Conservation (phyloP, 1,140 invertebrate species). For the Papilio machaon region DNA sequence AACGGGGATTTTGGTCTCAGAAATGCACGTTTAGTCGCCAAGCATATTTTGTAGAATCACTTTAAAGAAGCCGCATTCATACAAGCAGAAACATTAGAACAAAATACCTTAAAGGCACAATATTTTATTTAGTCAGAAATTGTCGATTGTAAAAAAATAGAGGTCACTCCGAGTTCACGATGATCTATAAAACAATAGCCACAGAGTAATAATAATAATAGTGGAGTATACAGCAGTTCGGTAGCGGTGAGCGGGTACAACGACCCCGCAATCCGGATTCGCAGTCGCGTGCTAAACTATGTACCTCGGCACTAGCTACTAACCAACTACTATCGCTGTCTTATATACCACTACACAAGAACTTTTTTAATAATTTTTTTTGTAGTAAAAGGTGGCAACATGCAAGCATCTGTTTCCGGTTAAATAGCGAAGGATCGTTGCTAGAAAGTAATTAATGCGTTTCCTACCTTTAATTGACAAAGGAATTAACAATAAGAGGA, state of each 20-base stretch:
- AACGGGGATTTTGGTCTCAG: too few species aligned
- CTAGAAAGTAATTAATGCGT: too few species aligned
- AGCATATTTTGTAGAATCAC: too few species aligned
- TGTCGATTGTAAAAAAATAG: not conserved
- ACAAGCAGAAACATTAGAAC: not conserved
- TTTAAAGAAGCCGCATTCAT: too few species aligned
- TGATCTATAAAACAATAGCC: conserved; percentile 9
- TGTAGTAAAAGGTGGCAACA: not conserved
- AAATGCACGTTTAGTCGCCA: too few species aligned
- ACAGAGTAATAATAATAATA: not conserved
- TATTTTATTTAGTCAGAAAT: not conserved
- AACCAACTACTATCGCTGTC: not conserved
- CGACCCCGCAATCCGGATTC: not conserved
- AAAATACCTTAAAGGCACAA: not conserved
- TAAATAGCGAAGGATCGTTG: too few species aligned
- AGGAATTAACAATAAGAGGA: too few species aligned
- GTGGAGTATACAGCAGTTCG: not conserved
- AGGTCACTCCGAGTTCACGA: not conserved
- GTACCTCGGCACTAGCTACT: not conserved
- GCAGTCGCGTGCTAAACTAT: not conserved
- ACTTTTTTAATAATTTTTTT: not conserved
- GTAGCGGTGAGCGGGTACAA: not conserved
- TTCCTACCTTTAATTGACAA: too few species aligned
- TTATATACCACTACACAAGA: not conserved
- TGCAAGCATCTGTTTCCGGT: too few species aligned